Conservation (phyloP, 2,113 vertebrate species). For the Neogale vison region DNA sequence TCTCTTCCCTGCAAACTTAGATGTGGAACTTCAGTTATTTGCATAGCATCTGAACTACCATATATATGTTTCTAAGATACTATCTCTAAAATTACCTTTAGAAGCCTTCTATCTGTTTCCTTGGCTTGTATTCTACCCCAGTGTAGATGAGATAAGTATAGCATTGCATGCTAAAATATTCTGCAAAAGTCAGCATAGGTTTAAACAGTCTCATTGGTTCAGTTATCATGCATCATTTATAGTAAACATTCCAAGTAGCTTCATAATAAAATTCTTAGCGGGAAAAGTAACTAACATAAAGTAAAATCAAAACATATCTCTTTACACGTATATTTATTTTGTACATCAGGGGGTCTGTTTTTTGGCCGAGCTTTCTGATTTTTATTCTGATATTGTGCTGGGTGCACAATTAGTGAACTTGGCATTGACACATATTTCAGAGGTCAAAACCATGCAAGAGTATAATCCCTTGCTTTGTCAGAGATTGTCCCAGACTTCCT, state of each 20-base stretch:
- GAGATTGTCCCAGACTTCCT: background rate
- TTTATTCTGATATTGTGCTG: background rate
- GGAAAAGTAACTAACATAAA: background rate
- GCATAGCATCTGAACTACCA: background rate
- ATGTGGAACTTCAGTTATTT: background rate
- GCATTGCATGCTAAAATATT: background rate
- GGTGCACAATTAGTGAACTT: background rate
- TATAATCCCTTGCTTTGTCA: background rate
- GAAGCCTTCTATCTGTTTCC: background rate
- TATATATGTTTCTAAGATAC: background rate
- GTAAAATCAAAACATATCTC: background rate
- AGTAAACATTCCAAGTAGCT: conserved; percentile 11
- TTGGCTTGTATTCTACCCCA: background rate
- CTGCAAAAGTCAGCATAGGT: background rate
- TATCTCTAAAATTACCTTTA: conserved; percentile 23
- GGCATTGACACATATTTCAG: background rate
- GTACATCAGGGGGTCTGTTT: background rate
- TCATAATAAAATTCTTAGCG: background rate
- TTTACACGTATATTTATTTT: background rate
- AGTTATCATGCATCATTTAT: background rate
- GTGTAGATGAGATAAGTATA: background rate
- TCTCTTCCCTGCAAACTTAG: conserved; percentile 10
- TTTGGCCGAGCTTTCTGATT: background rate
- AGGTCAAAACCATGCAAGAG: background rate
- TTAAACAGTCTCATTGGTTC: background rate